Evolutionary conservation across 1,140 invertebrate genomes (phyloP), one percentile per base, ranked within the genome.

Genomic region (Bombus confusus): DNA sequence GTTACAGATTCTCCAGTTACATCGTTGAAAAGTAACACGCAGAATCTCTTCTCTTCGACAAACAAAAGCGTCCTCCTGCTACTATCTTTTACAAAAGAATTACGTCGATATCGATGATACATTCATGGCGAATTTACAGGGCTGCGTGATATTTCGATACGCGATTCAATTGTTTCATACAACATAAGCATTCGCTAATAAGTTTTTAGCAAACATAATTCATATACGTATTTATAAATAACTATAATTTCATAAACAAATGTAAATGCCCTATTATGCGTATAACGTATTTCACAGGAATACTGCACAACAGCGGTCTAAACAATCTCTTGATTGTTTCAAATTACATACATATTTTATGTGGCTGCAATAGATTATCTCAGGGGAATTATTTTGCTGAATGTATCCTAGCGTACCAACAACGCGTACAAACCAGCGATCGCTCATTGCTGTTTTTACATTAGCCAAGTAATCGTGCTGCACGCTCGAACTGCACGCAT

Each of bases 11-110:
- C 2, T 18, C 13, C 12, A 64, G 5, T 64, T 15, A 64, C n/a
- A 31, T 18, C 62, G 13, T 64, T 62, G 59, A 62, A 62, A n/a
- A 62, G 25, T 62, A 28, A 12, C 59, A 12, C 59, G 10, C 31
- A 31, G 15, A 68, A 68, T 34, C 18, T 68, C 31, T 22, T 22
- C 31, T 37, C 31, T 22, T 68, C 8, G 31, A 68, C 18, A 9
- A 22, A 18, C 2, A 15, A 13, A 10, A 9, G 5, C 4, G 5
- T 6, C 15, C 13, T 8, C 0, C 4, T 22, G 3, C 15, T 13
- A 13, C 15, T 0, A 37, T 22, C 6, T 68, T 68, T 68, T 31
- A 68, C 31, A 37, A 37, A 68, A 62, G 59, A n/a, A 62, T 62
- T 28, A 62, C 12, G 3, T 62, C 25, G 28, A 59, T 59, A 28